A percentile compares a stretch with the other conserved stretches of the same genome.
phyloP scores from a whole-genome alignment of 2,113 vertebrate species.

The Sinocyclocheilus rhinocerous region DNA sequence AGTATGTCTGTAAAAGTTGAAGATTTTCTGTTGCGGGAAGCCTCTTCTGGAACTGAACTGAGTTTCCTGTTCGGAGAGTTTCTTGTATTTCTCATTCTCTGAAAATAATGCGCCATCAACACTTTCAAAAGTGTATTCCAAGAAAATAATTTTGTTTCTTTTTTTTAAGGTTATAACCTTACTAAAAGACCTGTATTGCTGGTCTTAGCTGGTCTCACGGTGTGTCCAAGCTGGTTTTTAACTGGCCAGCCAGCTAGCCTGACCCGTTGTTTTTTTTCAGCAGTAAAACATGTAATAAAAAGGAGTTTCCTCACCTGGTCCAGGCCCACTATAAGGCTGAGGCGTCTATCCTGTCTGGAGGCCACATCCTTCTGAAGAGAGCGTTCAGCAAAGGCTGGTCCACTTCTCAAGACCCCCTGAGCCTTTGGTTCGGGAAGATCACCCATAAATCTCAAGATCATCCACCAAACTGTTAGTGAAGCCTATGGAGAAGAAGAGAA shows the following conservation, averaged over 20 bases:
- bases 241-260: not conserved
- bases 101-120: constrained; percentile 17
- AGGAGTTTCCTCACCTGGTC: constrained; percentile 68
- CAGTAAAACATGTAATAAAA: not conserved
- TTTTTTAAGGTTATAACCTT: not conserved
- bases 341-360: constrained; percentile 67
- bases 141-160: not conserved
- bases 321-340: constrained; percentile 75
- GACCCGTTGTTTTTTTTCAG: not conserved
- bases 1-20: constrained; percentile 70
- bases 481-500: constrained; percentile 71
- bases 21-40: constrained; percentile 57
- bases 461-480: constrained; percentile 86
- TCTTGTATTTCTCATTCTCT: constrained; percentile 67
- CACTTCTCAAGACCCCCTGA: constrained; percentile 65
- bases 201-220: not conserved
- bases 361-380: constrained; percentile 66
- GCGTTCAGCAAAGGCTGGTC: constrained; percentile 38
- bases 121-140: not conserved
- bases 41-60: constrained; percentile 54
- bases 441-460: constrained; percentile 96
- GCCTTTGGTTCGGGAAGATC: constrained; percentile 87
- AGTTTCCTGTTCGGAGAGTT: constrained; percentile 59
- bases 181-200: not conserved
- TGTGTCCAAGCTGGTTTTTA: not conserved